Evolutionary conservation across 1,140 invertebrate genomes (phyloP), one percentile per base, ranked within the genome.

Genomic region (Dreissena rostriformis): DNA sequence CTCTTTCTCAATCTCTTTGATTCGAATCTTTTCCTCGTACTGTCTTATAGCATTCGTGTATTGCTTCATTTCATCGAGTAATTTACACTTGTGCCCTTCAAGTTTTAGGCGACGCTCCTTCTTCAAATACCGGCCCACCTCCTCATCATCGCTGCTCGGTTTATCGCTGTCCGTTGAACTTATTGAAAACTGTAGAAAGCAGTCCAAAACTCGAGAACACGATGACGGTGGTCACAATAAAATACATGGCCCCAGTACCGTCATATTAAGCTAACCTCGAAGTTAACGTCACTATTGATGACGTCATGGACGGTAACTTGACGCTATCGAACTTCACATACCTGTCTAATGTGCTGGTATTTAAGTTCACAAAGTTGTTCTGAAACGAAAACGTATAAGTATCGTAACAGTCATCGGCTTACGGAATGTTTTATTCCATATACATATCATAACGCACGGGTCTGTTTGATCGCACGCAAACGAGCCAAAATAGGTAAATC

Each of bases 191-290:
- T 14, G 70, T 55, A 28, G 49, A 81, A 26, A 71, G 73, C 24
- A 81, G 55, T 28, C 79, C 79, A 19, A 71, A 19, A 22, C 71
- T 55, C 10, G 79, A 63, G 65, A 72, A 81, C 11, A 73, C 70
- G 19, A 61, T 17, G 51, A 81, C 26, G 19, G 79, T 81, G 70
- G 52, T 63, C 11, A 81, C 24, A 24, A 81, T 52, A 73, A 81
- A 81, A n/a, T 81, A 49, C 79, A 81, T 72, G 10, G 79, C 79
- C n/a, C 79, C 79, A 22, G 17, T 29, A 51, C 24, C n/a, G 39
- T 81, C 79, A 39, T 79, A 79, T 28, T n/a, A 24, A 19, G 53
- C 51, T 19, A 17, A 19, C 22, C 39, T 28, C 14, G 49, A 15
- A 14, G 74, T 63, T 6, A 14, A 39, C 39, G 8, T 39, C 39